Percentiles rank a stretch among this genome's conserved stretches.
phyloP scores from a whole-genome alignment of 2,797 vertebrate species.

The Microctenopoma stevenorrisi region DNA sequence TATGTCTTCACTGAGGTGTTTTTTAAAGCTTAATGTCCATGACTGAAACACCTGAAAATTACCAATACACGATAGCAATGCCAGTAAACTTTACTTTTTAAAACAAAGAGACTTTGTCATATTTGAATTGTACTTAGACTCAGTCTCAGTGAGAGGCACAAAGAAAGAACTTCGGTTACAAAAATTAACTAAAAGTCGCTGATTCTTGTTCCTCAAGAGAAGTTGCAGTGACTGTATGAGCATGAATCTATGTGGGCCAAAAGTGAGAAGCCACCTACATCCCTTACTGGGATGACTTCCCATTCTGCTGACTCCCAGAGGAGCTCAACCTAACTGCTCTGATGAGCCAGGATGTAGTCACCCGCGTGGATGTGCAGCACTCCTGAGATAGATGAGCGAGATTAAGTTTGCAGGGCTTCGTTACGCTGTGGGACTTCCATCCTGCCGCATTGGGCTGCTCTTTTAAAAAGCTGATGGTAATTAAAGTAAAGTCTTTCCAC shows the following conservation, averaged over 20 bases:
- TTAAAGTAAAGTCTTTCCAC: no score
- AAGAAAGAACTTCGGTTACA: not conserved
- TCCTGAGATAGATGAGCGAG: not conserved
- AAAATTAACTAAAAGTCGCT: no score
- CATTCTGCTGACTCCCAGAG: not conserved
- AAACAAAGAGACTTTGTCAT: no score
- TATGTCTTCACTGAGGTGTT: no score
- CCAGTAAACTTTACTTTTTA: no score
- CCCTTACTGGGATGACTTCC: not conserved
- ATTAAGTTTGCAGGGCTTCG: not conserved
- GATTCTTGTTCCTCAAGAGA: not conserved
- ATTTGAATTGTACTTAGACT: no score
- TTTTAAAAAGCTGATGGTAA: no score
- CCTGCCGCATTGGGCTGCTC: no score
- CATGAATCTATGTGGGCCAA: not conserved
- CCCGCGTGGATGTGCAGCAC: not conserved
- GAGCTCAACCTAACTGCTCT: not conserved
- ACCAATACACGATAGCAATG: no score
- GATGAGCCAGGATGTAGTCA: constrained; percentile 22
- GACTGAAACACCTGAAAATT: no score
- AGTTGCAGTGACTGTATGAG: not conserved
- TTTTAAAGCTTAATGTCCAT: no score
- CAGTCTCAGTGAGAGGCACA: not conserved
- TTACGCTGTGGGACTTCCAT: no score
- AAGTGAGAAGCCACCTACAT: not conserved